Evolutionary conservation across 1,140 invertebrate genomes (phyloP).

Genomic region (Pseudomyrmex dendroicus): DNA sequence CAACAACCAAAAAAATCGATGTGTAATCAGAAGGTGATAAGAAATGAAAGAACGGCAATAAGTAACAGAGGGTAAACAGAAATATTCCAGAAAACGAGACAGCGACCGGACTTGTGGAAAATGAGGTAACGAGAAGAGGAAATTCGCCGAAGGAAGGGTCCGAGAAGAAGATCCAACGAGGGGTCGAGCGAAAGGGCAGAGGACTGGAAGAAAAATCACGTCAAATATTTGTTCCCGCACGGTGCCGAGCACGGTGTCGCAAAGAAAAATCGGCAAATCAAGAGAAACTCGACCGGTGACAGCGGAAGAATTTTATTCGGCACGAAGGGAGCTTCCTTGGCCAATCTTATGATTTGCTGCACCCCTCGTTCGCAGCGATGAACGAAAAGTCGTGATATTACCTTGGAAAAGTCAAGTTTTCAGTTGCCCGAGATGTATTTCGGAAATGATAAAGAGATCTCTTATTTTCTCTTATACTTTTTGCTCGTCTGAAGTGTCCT

Average conservation of each 20-base stretch:
- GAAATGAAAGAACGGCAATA: slow-evolving; percentile 37
- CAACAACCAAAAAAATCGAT: slow-evolving; percentile 9
- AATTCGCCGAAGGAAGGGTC: slow-evolving; percentile 11
- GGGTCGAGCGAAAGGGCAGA: slow-evolving; percentile 58
- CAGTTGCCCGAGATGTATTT: no score
- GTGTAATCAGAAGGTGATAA: background rate
- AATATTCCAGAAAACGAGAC: slow-evolving; percentile 33
- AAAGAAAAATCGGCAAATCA: slow-evolving; percentile 69
- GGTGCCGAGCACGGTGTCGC: slow-evolving; percentile 50
- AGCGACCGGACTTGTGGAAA: slow-evolving; percentile 56
- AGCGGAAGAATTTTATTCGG: slow-evolving; percentile 57
- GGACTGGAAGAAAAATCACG: slow-evolving; percentile 69
- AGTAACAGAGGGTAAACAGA: slow-evolving; percentile 18
- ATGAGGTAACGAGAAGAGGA: slow-evolving; percentile 58
- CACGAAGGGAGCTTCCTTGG: background rate
- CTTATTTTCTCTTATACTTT: background rate
- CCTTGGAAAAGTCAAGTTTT: no score
- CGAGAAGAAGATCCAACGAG: slow-evolving; percentile 29
- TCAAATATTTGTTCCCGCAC: slow-evolving; percentile 70
- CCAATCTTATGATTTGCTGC: slow-evolving; percentile 49
- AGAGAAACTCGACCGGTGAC: slow-evolving; percentile 62
- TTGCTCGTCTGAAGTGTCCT: slow-evolving; percentile 24
- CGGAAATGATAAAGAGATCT: background rate
- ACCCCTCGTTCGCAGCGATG: background rate
- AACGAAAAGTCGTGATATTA: background rate